Evolutionary conservation across 2,888 invertebrate species (phyloP).

Genomic region (Nomada flava): DNA sequence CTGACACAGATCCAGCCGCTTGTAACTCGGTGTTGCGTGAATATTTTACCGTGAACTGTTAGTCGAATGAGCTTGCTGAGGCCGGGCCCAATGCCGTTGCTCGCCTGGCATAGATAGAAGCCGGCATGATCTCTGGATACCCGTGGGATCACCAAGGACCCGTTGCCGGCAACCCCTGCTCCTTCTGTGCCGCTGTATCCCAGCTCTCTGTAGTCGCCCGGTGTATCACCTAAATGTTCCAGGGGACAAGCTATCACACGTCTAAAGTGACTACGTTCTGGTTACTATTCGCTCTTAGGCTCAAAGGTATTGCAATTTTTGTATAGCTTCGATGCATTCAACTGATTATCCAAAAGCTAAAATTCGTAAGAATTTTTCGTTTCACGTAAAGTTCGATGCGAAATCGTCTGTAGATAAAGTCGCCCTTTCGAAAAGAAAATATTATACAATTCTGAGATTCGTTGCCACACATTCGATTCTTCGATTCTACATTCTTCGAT

Average conservation of each 20-base stretch:
- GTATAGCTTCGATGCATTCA: too few species aligned
- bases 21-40: slow-evolving; percentile 67
- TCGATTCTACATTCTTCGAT: background rate
- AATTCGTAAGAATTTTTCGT: too few species aligned
- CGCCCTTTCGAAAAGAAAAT: too few species aligned
- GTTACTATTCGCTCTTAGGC: slow-evolving; percentile 2
- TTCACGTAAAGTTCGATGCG: too few species aligned
- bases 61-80: slow-evolving; percentile 87
- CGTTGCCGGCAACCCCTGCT: slow-evolving; percentile 84
- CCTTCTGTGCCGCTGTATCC: slow-evolving; percentile 83
- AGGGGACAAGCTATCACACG: slow-evolving; percentile 34
- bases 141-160: slow-evolving; percentile 85
- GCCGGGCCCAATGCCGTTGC: slow-evolving; percentile 87
- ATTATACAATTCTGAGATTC: too few species aligned
- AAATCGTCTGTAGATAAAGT: too few species aligned
- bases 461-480: background rate
- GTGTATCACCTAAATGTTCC: slow-evolving; percentile 80
- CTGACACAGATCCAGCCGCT: slow-evolving; percentile 40
- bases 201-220: slow-evolving; percentile 86
- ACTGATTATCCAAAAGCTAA: too few species aligned
- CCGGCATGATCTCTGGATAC: slow-evolving; percentile 86
- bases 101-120: slow-evolving; percentile 87
- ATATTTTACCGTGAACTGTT: slow-evolving; percentile 86
- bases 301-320: too few species aligned
- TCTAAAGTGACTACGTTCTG: slow-evolving; percentile 25